Evolutionary conservation across 2,797 vertebrate genomes (phyloP).

Genomic region (Carcharodon carcharias): DNA sequence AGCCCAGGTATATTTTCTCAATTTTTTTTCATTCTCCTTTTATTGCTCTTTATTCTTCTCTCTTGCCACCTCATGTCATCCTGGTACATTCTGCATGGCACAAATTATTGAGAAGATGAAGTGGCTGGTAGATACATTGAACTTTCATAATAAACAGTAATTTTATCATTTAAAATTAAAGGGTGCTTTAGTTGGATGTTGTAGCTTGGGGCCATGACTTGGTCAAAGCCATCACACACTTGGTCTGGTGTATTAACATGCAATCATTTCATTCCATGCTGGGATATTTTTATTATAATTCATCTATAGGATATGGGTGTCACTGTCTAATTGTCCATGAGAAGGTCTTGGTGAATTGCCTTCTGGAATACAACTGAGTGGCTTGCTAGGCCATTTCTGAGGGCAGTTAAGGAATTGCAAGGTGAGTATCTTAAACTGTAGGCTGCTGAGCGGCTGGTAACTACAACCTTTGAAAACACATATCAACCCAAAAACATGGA

Average conservation of each 20-base stretch:
- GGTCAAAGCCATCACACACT: neutral
- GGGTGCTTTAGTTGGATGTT: neutral
- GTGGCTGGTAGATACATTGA: neutral
- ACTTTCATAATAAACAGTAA: neutral
- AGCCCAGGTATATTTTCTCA: conserved; percentile 65
- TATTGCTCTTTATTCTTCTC: neutral
- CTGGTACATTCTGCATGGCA: neutral
- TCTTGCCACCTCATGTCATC: neutral
- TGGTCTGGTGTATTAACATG: neutral
- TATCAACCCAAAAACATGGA: neutral
- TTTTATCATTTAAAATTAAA: neutral
- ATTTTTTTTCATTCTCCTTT: neutral
- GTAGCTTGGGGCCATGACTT: neutral
- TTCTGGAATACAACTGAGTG: neutral
- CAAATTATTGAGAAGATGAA: neutral
- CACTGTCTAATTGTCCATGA: neutral
- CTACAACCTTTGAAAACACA: neutral
- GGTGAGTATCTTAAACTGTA: neutral
- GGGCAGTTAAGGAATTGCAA: neutral
- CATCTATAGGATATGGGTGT: neutral
- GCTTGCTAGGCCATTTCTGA: neutral
- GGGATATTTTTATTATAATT: neutral
- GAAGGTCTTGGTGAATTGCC: neutral
- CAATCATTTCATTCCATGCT: neutral
- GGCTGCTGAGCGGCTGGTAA: neutral